Percentiles rank a stretch among this genome's conserved stretches.
phyloP scores from a whole-genome alignment of 64 coral and sea anemone species.

The Catalaphyllia jardinei region DNA sequence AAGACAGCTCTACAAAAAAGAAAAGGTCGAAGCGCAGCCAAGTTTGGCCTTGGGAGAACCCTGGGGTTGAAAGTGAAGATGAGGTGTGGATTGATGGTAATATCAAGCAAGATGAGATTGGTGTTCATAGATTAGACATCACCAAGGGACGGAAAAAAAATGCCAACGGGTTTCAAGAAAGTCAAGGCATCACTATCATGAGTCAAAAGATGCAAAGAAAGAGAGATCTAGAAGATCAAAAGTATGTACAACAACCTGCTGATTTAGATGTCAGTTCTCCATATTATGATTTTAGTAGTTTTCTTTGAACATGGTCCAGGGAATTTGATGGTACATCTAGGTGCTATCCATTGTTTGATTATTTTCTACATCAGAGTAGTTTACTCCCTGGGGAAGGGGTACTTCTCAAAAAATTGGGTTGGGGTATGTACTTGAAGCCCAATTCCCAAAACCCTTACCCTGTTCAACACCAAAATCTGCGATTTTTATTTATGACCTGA shows the following conservation, averaged over 20 bases:
- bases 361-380: too few species aligned
- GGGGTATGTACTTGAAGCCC: too few species aligned
- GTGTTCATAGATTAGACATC: constrained; percentile 40
- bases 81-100: constrained; percentile 50
- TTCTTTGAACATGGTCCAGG: too few species aligned
- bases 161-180: not conserved
- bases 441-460: too few species aligned
- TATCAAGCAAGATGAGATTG: constrained; percentile 15
- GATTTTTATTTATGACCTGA: too few species aligned
- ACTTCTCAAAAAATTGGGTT: too few species aligned
- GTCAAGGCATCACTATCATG: constrained; percentile 12
- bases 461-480: too few species aligned
- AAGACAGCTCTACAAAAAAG: constrained; percentile 27
- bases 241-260: not conserved
- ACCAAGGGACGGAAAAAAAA: constrained; percentile 20
- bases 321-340: too few species aligned
- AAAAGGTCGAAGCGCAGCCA: constrained; percentile 51
- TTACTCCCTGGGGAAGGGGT: too few species aligned
- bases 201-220: constrained; percentile 18
- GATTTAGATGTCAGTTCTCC: too few species aligned
- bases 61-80: constrained; percentile 69
- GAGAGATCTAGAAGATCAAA: not conserved
- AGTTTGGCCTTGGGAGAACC: constrained; percentile 86
- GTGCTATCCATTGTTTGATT: too few species aligned
- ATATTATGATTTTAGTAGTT: too few species aligned